Conservation (phyloP, 2,113 vertebrate species). For the Microcebus jonahi region DNA sequence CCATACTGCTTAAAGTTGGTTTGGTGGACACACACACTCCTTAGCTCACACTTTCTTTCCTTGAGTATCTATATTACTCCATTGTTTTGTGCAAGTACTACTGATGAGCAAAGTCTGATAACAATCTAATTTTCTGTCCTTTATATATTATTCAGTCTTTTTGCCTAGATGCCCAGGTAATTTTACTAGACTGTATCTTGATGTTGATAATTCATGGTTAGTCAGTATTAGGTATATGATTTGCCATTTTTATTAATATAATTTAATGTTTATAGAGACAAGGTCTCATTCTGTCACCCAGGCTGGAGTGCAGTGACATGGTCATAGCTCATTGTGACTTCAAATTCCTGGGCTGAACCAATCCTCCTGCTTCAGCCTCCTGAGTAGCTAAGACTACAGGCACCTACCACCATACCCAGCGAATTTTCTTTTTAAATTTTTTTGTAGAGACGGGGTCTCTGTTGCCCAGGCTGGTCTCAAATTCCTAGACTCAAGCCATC, state of each 20-base stretch:
- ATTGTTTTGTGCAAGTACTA: not conserved
- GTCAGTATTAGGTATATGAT: not conserved
- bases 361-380: too few species aligned
- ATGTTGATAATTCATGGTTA: not conserved
- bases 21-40: not conserved
- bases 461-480: too few species aligned
- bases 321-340: too few species aligned
- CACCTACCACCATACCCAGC: too few species aligned
- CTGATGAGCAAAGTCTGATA: not conserved
- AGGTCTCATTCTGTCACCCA: too few species aligned
- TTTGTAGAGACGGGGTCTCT: too few species aligned
- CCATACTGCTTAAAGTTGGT: not conserved
- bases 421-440: too few species aligned
- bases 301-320: too few species aligned
- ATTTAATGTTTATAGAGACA: too few species aligned
- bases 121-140: not conserved
- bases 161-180: not conserved
- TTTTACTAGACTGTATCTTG: conserved; percentile 8
- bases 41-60: not conserved
- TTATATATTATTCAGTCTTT: not conserved
- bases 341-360: too few species aligned
- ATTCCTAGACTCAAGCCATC: too few species aligned
- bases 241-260: not conserved
- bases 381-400: too few species aligned
- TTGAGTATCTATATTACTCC: not conserved